Base-by-base conservation (phyloP, 2,113 vertebrate genomes). In the Phaethornis superciliosus region DNA sequence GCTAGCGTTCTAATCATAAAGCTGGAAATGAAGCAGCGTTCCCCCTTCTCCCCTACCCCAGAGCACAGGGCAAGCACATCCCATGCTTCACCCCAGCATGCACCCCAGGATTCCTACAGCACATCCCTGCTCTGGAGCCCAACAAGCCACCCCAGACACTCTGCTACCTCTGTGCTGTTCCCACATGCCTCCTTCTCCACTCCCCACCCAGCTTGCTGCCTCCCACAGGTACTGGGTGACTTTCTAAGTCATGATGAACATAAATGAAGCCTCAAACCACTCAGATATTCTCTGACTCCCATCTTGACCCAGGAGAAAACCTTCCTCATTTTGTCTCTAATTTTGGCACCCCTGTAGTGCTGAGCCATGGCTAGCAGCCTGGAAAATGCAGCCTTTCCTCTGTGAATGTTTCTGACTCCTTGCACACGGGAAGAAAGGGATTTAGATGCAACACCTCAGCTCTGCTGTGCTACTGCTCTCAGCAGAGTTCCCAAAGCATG, bases 351-450 rank as follows among this genome's bases (percentile, higher is more conserved):
- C 24, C 22, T 51, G 13, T 35, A 49, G 28, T 35, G 19, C 21
- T 56, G 63, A 72, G 63, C 49, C 32, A 3, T 22, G 27, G 47
- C 79, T 55, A 54, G 30, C 54, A 85, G 63, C 67, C 59, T 76
- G 68, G 33, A 37, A 81, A 86, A 69, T 4, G 2, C n/a, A 49
- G 28, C 35, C 16, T 51, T 49, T 64, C 35, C 16, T 51, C 58
- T 64, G 49, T 20, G 44, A 90, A 40, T 16, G 35, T n/a, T 9
- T 47, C 44, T 46, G 42, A 47, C 69, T 75, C 6, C 63, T 5
- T 1, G 2, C 0, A 0, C 17, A 30, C 0, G 2, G 23, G 76
- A 52, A 71, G 78, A 76, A 71, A n/a, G 15, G 40, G 28, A 64
- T 69, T 65, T 52, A n/a, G 15, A 22, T 26, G 27, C 64, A 89